These are phyloP conservation scores for Melanotaenia boesemani DNA, from an alignment of 2,797 vertebrate species.

Conservation along the genomic window DNA sequence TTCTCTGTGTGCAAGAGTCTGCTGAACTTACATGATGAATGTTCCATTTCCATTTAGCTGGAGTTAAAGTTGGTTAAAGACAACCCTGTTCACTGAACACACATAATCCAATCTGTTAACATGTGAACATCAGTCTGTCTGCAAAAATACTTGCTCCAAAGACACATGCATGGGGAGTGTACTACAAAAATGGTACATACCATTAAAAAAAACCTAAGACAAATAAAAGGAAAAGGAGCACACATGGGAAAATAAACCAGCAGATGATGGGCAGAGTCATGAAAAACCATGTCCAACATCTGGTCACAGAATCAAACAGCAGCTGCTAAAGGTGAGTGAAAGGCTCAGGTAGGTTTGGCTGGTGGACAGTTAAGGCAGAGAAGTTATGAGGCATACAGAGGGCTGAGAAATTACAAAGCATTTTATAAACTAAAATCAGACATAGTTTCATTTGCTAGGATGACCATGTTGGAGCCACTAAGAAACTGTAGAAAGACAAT, in stretches of 20 bases:
- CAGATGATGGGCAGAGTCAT: background rate
- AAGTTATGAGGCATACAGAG: constrained; percentile 14
- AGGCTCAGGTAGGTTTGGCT: constrained; percentile 14
- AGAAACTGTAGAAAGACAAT: constrained; percentile 16
- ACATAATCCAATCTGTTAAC: background rate
- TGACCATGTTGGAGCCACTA: constrained; percentile 28
- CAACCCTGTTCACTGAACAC: background rate
- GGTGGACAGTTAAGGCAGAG: constrained; percentile 10
- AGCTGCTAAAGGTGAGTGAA: background rate
- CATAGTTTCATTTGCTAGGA: constrained; percentile 22
- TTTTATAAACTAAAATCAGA: constrained; percentile 16
- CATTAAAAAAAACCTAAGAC: background rate
- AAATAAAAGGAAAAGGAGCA: background rate
- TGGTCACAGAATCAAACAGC: constrained; percentile 13
- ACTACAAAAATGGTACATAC: background rate
- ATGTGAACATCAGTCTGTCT: background rate
- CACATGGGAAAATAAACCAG: background rate
- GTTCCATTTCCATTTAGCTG: constrained; percentile 65
- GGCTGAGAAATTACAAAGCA: constrained; percentile 23
- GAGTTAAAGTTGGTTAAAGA: background rate
- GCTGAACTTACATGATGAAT: background rate
- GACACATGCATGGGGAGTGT: background rate
- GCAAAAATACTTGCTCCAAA: background rate
- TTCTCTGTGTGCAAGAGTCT: background rate
- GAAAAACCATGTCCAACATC: constrained; percentile 5